Evolutionary conservation across 2,797 vertebrate species (phyloP), one percentile per base, ranked within the genome.

Genomic region (Taeniopygia guttata): DNA sequence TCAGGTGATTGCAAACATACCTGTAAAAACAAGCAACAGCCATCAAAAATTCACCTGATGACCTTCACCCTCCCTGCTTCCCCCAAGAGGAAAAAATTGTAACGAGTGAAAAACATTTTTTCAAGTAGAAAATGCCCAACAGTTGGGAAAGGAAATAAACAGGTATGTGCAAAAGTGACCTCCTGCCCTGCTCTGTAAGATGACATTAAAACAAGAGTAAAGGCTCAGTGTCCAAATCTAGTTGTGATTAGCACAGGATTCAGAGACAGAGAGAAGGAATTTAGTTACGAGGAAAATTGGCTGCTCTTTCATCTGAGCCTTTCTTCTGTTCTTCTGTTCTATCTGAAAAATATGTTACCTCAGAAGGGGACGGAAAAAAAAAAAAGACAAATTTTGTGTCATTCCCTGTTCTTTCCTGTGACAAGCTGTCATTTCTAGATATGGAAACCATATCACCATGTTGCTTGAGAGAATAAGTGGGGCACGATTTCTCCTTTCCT

Each of bases 341-440:
- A 43, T n/a, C 51, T 55, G 80, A 94, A 88, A 55, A 82, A 38
- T 54, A 92, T 87, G 95, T 91, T 95, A 94, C 89, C 82, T 95
- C 78, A 79, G 60, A 87, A 77, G 38, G 13, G 16, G 13, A 4
- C 8, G 6, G 14, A 6, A 36, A 25, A 54, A n/a, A 27, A 23
- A 75, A 19, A 20, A 38, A 48, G 43, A 58, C 12, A 58, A 94
- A 84, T 40, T 87, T 78, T 72, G 27, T 93, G 79, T 70, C 92
- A 59, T 75, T 92, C 55, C 30, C 29, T 96, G 95, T 91, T 87
- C 87, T 93, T 90, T 94, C 70, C 73, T 75, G 13, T 67, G 82
- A 96, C 87, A 96, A 95, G 89, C 91, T 96, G 94, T 95, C 94
- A 95, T 62, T 95, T 92, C 84, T 54, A 96, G 91, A 93, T 89